Evolutionary conservation across 2,113 vertebrate species (phyloP).

Genomic region (Gorsachius goisagi): DNA sequence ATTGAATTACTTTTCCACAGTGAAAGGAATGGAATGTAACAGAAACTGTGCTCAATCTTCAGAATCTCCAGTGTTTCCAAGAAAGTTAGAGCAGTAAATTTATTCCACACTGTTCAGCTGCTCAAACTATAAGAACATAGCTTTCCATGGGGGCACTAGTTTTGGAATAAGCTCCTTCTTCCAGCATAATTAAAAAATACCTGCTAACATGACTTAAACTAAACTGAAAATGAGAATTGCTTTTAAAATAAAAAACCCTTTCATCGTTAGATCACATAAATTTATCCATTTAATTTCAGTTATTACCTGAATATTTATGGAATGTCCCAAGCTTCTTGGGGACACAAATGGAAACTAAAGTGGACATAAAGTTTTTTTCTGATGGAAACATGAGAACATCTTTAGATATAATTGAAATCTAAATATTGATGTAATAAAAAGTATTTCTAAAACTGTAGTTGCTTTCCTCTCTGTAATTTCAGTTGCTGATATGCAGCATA

Average conservation of each 20-base stretch:
- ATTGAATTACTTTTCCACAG: constrained; percentile 4
- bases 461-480: not conserved
- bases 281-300: not conserved
- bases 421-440: not conserved
- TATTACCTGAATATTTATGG: not conserved
- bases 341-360: not conserved
- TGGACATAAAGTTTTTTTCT: not conserved
- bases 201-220: not conserved
- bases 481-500: not conserved
- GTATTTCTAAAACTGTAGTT: not conserved
- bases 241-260: not conserved
- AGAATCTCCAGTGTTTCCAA: not conserved
- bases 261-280: not conserved
- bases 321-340: not conserved
- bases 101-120: not conserved
- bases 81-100: not conserved
- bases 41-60: not conserved
- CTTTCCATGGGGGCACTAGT: not conserved
- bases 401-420: not conserved
- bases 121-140: not conserved
- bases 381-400: not conserved
- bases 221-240: not conserved
- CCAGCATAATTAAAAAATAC: not conserved
- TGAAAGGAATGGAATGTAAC: not conserved
- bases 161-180: not conserved